Conservation (phyloP, 2,888 invertebrate species). For the Rugalucina vietnamica region DNA sequence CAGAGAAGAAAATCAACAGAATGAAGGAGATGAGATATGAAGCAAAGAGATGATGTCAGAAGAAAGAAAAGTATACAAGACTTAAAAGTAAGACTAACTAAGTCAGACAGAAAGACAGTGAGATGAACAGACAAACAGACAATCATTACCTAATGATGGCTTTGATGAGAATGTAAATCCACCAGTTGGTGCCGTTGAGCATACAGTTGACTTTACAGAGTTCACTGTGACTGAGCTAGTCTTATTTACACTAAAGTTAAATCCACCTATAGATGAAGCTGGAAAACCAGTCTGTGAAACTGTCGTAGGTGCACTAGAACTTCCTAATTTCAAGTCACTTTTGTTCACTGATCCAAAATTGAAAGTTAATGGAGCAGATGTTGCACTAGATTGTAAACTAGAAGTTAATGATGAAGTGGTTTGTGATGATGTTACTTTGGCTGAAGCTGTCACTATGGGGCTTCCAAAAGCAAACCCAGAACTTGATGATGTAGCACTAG, state of each 20-base stretch:
- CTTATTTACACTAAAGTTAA: conserved; percentile 41
- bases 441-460: neutral
- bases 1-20: too few species aligned
- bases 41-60: neutral
- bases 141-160: conserved; percentile 22
- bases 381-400: conserved; percentile 8
- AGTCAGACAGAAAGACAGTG: neutral
- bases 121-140: neutral
- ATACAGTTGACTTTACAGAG: conserved; percentile 22
- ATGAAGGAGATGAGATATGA: neutral
- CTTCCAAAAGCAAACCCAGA: conserved; percentile 26
- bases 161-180: conserved; percentile 43
- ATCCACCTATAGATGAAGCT: conserved; percentile 46
- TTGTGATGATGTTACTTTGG: neutral
- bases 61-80: too few species aligned
- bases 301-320: conserved; percentile 23
- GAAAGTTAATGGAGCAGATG: neutral
- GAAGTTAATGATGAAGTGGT: neutral
- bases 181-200: conserved; percentile 18
- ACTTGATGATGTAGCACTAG: conserved; percentile 19
- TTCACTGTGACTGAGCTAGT: conserved; percentile 27
- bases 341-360: conserved; percentile 31
- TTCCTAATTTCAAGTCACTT: conserved; percentile 19
- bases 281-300: conserved; percentile 6
- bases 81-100: too few species aligned